Evolutionary conservation across 2,888 invertebrate genomes (phyloP).

Genomic region (Dromius quadrimaculatus): DNA sequence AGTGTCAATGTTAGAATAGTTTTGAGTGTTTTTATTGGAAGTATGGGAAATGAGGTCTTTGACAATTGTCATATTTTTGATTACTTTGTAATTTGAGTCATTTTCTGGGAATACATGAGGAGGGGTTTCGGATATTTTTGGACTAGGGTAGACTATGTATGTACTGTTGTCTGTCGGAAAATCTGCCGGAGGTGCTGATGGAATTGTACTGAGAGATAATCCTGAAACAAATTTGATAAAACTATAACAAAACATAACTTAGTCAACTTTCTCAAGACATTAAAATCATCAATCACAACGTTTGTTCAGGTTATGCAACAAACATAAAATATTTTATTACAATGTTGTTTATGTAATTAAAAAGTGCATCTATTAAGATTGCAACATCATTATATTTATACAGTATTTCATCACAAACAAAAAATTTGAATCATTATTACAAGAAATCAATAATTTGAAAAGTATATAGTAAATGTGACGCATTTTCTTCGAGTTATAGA

Average conservation of each 20-base stretch:
- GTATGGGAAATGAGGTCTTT: slow-evolving; percentile 15
- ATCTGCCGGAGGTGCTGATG: slow-evolving; percentile 44
- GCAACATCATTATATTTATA: too few species aligned
- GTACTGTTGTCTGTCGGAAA: slow-evolving; percentile 68
- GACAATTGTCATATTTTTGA: slow-evolving; percentile 49
- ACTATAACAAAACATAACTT: not conserved
- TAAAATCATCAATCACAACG: not conserved
- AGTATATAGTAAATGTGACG: not conserved
- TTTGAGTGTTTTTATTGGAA: slow-evolving; percentile 25
- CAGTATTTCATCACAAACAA: too few species aligned
- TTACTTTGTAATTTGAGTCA: slow-evolving; percentile 47
- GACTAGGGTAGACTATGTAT: slow-evolving; percentile 68
- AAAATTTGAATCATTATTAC: not conserved
- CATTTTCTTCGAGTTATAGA: too few species aligned
- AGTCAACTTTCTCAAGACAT: not conserved
- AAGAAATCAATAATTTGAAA: not conserved
- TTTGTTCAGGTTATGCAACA: not conserved
- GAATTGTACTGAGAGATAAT: not conserved
- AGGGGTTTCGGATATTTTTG: slow-evolving; percentile 29
- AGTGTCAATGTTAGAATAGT: slow-evolving; percentile 56
- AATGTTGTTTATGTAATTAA: not conserved
- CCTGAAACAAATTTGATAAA: not conserved
- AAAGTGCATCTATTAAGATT: too few species aligned
- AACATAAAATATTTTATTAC: not conserved
- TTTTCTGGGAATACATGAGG: slow-evolving; percentile 52